phyloP scores from a whole-genome alignment of 2,888 invertebrate species.

The Cheilosia grossa region DNA sequence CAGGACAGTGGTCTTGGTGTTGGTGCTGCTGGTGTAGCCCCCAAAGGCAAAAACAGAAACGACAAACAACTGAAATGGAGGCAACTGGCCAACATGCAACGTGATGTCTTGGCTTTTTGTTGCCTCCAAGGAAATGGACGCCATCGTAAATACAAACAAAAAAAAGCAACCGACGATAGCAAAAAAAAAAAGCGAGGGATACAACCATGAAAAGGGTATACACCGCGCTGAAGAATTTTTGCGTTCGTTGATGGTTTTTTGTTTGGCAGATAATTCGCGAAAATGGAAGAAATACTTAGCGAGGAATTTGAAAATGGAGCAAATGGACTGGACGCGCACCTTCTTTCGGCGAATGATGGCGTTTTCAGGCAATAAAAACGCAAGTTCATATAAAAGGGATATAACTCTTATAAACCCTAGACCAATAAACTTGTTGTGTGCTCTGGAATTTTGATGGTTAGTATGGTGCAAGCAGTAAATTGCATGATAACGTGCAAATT shows the following conservation, averaged over 20 bases:
- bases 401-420: neutral
- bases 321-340: conserved; percentile 15
- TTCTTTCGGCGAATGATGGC: neutral
- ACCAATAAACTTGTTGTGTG: neutral
- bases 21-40: conserved; percentile 25
- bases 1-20: neutral
- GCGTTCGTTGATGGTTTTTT: neutral
- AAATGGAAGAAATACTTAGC: conserved; percentile 2
- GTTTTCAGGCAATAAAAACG: conserved; percentile 1
- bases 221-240: conserved; percentile 2
- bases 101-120: conserved; percentile 28
- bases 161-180: neutral
- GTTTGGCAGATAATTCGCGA: conserved; percentile 1
- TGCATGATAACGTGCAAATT: neutral
- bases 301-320: conserved; percentile 6
- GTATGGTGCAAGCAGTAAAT: neutral
- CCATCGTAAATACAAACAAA: conserved; percentile 5
- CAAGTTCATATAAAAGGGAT: neutral
- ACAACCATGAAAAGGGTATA: conserved; percentile 11
- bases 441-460: neutral
- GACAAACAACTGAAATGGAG: conserved; percentile 36
- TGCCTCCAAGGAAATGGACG: conserved; percentile 41
- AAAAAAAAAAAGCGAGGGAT: conserved; percentile 9
- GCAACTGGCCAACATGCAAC: conserved; percentile 17
- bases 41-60: conserved; percentile 33